phyloP scores from a whole-genome alignment of 1,140 invertebrate species.

The Choristoneura fumiferana region DNA sequence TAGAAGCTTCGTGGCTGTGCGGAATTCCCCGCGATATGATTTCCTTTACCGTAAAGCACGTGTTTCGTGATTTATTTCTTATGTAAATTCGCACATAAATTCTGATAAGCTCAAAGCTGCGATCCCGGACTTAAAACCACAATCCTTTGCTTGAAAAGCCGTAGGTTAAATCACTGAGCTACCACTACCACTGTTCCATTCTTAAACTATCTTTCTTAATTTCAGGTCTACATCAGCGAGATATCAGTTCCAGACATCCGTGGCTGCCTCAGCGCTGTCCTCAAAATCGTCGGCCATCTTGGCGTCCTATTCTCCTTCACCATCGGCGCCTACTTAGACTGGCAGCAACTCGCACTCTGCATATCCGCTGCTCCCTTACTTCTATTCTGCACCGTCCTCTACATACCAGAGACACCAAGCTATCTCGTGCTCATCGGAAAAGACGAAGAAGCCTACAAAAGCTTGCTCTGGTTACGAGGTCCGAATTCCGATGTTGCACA shows the following conservation, averaged over 20 bases:
- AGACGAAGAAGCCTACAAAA: slow-evolving; percentile 85
- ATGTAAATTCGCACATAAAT: too few species aligned
- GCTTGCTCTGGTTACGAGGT: slow-evolving; percentile 88
- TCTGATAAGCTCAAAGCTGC: too few species aligned
- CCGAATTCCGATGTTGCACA: slow-evolving; percentile 85
- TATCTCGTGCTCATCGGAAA: slow-evolving; percentile 81
- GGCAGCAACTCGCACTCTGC: slow-evolving; percentile 89
- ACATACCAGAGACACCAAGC: slow-evolving; percentile 86
- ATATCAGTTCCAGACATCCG: slow-evolving; percentile 92
- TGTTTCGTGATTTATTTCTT: too few species aligned
- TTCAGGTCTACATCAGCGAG: slow-evolving; percentile 94
- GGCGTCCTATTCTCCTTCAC: slow-evolving; percentile 92
- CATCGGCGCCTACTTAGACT: slow-evolving; percentile 90
- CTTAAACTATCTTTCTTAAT: slow-evolving; percentile 34
- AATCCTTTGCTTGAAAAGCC: too few species aligned
- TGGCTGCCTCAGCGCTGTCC: slow-evolving; percentile 91
- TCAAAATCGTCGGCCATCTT: slow-evolving; percentile 91
- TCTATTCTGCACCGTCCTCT: slow-evolving; percentile 79
- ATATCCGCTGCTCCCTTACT: slow-evolving; percentile 85
- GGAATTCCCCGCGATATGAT: too few species aligned
- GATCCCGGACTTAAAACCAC: too few species aligned
- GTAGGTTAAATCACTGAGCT: too few species aligned
- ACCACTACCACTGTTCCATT: too few species aligned
- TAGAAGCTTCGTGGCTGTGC: too few species aligned
- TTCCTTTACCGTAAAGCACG: too few species aligned